These are phyloP conservation scores for Anableps anableps DNA, from an alignment of 2,797 vertebrate genomes.

Conservation along the genomic window DNA sequence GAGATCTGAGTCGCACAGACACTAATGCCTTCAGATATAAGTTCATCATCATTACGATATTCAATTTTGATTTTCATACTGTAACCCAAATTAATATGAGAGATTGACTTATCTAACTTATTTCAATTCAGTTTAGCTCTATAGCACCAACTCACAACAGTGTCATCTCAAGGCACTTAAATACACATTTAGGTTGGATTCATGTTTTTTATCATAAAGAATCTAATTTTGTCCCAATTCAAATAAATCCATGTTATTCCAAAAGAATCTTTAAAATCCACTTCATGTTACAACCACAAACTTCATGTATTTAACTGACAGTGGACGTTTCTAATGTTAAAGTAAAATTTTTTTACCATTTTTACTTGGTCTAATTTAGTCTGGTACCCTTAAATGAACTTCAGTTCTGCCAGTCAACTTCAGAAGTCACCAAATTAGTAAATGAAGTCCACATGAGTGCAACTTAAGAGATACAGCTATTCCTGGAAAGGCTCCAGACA, in stretches of 20 bases:
- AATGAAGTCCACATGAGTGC: not conserved
- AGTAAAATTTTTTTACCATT: too few species aligned
- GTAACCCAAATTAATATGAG: not conserved
- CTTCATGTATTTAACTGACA: too few species aligned
- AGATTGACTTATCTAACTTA: not conserved
- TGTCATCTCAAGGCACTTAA: not conserved
- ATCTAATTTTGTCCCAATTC: not conserved
- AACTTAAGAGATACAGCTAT: not conserved
- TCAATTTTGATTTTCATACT: too few species aligned
- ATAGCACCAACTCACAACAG: not conserved
- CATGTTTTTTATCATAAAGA: not conserved
- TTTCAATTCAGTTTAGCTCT: not conserved
- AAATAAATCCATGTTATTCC: not conserved
- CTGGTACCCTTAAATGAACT: too few species aligned
- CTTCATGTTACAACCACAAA: not conserved
- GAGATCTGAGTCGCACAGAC: not conserved
- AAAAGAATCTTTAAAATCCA: not conserved
- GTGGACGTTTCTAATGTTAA: too few species aligned
- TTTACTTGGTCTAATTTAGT: too few species aligned
- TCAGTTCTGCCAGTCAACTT: too few species aligned
- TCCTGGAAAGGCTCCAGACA: not conserved
- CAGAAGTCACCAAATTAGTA: not conserved
- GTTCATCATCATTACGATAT: not conserved
- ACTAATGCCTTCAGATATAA: not conserved
- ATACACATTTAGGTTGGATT: not conserved